Base-by-base conservation (phyloP, 2,888 invertebrate genomes). In the Notocelia uddmanniana region DNA sequence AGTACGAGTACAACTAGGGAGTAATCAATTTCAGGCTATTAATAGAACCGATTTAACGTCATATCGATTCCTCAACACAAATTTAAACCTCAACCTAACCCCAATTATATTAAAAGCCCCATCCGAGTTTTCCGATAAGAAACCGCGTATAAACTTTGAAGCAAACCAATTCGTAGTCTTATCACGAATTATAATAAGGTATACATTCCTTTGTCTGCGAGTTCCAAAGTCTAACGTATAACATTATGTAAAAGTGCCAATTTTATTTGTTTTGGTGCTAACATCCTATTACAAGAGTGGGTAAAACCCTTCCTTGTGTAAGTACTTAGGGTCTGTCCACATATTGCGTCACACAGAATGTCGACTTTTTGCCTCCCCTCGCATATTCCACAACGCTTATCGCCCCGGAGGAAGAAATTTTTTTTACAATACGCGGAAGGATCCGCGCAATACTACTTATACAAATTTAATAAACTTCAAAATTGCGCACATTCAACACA, bases 31-130 rank as follows among this genome's bases (percentile, higher is more conserved):
- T n/a, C 21, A 41, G 21, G 6, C 41, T n/a, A 68, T 57, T 9
- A 23, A 59, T 13, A 52, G 55, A 64, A 34, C 21, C 34, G 21
- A 55, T 57, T 69, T 62, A n/a, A 48, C 55, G 13, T 41, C 11
- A 15, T 31, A 54, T n/a, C 18, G 9, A 55, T 62, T 41, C 15
- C 15, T 41, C 41, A 41, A n/a, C n/a, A n/a, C n/a, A n/a, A n/a
- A n/a, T n/a, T 45, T 6, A 41, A 62, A 62, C 13, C 55, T 31
- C 19, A 23, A 45, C 62, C 59, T 41, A 45, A 69, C 45, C 55
- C 55, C 69, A 63, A 69, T 69, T 34, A 63, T 15, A 55, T 69
- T 69, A 57, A 69, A 69, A 69, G 69, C 55, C n/a, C 62, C 55
- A 57, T 68, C 34, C 3, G 37, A 37, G 37, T 64, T 64, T n/a